Conservation (phyloP, 2,888 invertebrate genomes). For the Serrognathus titanus region DNA sequence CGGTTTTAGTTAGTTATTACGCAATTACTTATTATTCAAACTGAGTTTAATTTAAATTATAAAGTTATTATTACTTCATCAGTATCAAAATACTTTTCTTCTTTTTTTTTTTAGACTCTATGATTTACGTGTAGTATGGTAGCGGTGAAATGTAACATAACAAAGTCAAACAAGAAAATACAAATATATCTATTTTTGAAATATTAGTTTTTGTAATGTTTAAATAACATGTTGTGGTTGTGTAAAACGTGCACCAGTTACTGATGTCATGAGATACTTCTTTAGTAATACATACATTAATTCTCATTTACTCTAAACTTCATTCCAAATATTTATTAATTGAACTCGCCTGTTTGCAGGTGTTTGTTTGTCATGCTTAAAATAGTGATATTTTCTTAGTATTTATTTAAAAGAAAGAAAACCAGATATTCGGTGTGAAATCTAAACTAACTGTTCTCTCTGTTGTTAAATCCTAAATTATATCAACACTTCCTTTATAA, state of each 20-base stretch:
- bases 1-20: background rate
- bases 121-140: conserved; percentile 9
- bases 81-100: background rate
- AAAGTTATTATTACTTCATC: background rate
- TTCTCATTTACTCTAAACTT: background rate
- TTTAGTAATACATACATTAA: conserved; percentile 2
- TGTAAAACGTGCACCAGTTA: conserved; percentile 19
- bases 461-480: no score
- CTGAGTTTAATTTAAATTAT: background rate
- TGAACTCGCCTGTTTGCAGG: no score
- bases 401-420: no score
- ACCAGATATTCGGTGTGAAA: no score
- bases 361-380: no score
- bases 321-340: conserved; percentile 2
- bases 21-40: background rate
- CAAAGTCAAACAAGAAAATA: conserved; percentile 25
- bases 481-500: no score
- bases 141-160: conserved; percentile 16
- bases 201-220: conserved; percentile 40
- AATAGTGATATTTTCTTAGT: no score
- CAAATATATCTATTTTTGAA: conserved; percentile 43
- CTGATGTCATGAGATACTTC: conserved; percentile 2
- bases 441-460: no score
- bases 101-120: background rate
- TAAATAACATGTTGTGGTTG: conserved; percentile 29